These are phyloP conservation scores for Tor tambroides DNA, from an alignment of 2,113 vertebrate species.

Conservation along the genomic window DNA sequence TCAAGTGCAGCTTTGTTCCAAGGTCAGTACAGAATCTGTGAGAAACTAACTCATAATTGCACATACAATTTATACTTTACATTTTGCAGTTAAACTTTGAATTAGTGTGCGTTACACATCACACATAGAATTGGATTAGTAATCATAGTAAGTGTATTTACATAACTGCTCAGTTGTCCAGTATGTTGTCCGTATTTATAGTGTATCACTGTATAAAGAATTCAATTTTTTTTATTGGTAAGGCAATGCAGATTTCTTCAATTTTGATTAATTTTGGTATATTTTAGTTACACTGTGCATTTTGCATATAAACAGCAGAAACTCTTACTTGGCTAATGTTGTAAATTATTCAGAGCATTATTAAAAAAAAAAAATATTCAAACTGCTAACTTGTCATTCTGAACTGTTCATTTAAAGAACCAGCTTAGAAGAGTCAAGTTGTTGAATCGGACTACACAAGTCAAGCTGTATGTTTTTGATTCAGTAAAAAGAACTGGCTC, in stretches of 20 bases:
- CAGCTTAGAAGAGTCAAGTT: neutral
- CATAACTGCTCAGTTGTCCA: neutral
- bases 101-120: neutral
- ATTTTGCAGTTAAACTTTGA: neutral
- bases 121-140: neutral
- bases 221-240: neutral
- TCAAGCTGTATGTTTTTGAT: too few relatives aligned
- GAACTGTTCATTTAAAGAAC: neutral
- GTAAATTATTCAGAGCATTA: neutral
- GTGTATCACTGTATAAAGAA: neutral
- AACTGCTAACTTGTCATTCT: neutral
- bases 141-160: neutral
- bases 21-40: neutral
- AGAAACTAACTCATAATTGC: neutral
- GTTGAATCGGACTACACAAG: neutral
- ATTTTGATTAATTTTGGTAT: neutral
- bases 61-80: neutral
- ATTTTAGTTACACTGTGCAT: neutral
- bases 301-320: neutral
- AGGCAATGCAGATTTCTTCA: neutral
- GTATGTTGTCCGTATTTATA: neutral
- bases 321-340: neutral
- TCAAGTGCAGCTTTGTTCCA: slow-evolving; percentile 6
- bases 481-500: neutral
- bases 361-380: neutral